A percentile compares a stretch with the other conserved stretches of the same genome.
Conservation (phyloP, 2,888 invertebrate species). For the Harmothoe impar region DNA sequence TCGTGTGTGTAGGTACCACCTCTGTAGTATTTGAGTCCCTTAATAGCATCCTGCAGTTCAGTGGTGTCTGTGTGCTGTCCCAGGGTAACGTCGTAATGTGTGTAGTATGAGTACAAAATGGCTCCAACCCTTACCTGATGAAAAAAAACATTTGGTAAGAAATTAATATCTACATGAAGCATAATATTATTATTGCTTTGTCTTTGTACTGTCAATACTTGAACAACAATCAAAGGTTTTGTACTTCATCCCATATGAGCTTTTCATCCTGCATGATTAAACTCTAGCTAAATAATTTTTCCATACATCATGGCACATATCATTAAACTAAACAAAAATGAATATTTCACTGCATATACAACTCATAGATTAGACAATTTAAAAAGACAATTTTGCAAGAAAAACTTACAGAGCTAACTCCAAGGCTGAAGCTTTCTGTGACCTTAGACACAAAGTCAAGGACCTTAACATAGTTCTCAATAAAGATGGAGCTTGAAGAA, state of each 20-base stretch:
- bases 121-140: constrained; percentile 49
- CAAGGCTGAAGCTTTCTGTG: constrained; percentile 20
- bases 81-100: constrained; percentile 11
- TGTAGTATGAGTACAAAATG: background rate
- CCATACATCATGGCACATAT: too few species aligned
- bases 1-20: constrained; percentile 54
- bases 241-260: too few species aligned
- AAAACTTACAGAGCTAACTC: background rate
- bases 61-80: background rate
- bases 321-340: too few species aligned
- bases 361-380: too few species aligned
- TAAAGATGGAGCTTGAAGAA: background rate
- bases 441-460: constrained; percentile 27
- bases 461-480: background rate
- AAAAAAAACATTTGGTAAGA: background rate
- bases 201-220: too few species aligned
- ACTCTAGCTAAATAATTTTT: too few species aligned
- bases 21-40: constrained; percentile 41
- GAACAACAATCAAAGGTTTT: too few species aligned
- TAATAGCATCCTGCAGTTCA: background rate
- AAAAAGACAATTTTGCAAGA: too few species aligned
- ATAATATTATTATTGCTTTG: too few species aligned
- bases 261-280: too few species aligned
- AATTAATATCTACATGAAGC: too few species aligned
- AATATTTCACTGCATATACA: too few species aligned